Percentiles rank a stretch among this genome's conserved stretches.
Evolutionary conservation across 2,113 vertebrate genomes (phyloP).

Genomic region (Gallinago jamesoni): DNA sequence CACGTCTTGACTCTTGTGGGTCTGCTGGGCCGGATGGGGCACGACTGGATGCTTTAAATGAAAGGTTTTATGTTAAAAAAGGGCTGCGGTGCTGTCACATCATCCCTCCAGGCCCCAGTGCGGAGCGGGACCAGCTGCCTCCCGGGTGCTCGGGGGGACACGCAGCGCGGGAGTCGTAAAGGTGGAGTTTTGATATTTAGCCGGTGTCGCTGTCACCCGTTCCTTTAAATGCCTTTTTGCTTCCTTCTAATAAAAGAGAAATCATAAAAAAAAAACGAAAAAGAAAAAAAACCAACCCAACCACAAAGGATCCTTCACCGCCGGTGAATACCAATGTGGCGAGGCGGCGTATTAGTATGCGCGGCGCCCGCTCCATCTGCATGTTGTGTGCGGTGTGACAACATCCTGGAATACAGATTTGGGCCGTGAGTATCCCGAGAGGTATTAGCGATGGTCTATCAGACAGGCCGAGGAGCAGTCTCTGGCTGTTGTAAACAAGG

Average conservation of each 20-base stretch:
- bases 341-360: neutral
- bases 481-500: constrained; percentile 42
- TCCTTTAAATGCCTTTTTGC: constrained; percentile 32
- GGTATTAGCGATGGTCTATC: neutral
- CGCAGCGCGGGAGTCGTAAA: neutral
- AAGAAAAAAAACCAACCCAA: neutral
- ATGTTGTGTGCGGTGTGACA: constrained; percentile 23
- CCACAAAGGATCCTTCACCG: constrained; percentile 15
- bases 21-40: neutral
- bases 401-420: constrained; percentile 59
- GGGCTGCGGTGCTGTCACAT: fast-evolving
- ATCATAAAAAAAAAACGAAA: neutral
- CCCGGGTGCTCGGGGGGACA: fast-evolving
- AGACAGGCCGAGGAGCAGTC: constrained; percentile 25
- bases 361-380: neutral
- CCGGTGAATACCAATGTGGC: neutral
- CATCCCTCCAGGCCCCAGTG: neutral
- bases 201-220: neutral
- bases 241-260: constrained; percentile 59
- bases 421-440: neutral
- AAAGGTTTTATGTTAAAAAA: neutral
- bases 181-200: constrained; percentile 9
- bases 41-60: neutral
- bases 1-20: neutral
- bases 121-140: neutral